Evolutionary conservation across 2,797 vertebrate genomes (phyloP), one percentile per base, ranked within the genome.

Genomic region (Acanthopagrus latus): DNA sequence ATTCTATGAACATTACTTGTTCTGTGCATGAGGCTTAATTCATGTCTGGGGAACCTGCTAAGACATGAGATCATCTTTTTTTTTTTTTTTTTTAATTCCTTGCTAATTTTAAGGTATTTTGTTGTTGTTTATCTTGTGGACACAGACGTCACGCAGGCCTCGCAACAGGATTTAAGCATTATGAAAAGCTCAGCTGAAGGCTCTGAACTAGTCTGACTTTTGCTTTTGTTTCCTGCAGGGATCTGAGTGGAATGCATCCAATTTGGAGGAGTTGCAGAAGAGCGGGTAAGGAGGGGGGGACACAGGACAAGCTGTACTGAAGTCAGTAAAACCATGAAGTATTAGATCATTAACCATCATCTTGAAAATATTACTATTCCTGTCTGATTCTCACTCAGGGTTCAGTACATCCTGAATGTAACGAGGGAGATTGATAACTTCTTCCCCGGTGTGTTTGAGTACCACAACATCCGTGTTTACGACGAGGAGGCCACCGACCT

Each of bases 361-460:
- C 79, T 63, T 69, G 51, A 7, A n/a, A 66, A 23, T 20, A 10
- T 56, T 68, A 12, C 55, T 5, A 5, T n/a, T 38, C 20, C 1
- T 33, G 7, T 64, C 13, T 64, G 13, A 4, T 64, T 64, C 12
- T 71, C 73, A 4, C 56, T 23, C 87, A 99, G 98, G 78, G 97
- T 99, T 77, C 94, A 96, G 56, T 99, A 97, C 91, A 99, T 99
- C 91, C 93, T 99, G 93, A 99, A 99, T 67, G 97, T 99, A 89
- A 99, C 98, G 0, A 95, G 98, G 71, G 98, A 99, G 91, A 99
- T 99, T 44, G 98, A 99, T 91, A 99, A 99, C 93, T 99, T 99
- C 92, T 99, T 99, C 91, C 98, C 98, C 0, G 97, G 98, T 25
- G 88, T 98, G 79, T 99, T 99, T 0, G 98, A 98, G 72, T 99